Base-by-base conservation (phyloP, 35 echinoderm and acorn worm genomes). In the Ophiothrix spiculata region DNA sequence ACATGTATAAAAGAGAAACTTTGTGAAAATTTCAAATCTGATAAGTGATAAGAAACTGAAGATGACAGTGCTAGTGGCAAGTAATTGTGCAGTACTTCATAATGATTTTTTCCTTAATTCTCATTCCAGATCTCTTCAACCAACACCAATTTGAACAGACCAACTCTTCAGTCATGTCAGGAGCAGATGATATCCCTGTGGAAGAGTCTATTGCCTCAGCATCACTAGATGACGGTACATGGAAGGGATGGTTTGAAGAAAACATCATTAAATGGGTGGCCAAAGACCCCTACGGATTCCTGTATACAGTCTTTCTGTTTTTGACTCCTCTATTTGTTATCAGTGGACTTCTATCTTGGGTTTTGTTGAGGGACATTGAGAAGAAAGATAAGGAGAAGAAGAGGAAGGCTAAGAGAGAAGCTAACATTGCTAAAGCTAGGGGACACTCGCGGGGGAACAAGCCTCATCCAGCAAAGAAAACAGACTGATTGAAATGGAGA, bases 301-400 rank as follows among this genome's bases (percentile, higher is more conserved):
- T 99, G 21, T 86, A 83, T 34, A 81, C 90, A 64, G 77, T 99
- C 36, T 93, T 99, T 23, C 86, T 99, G 76, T 77, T 88, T 39
- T 76, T 99, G 2, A 94, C 92, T 29, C 96, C 96, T 10, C 83
- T 99, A 25, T 99, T 99, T 80, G 90, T 99, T 74, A 83, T 99
- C 15, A 99, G 96, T 80, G 96, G 89, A 11, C 88, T 99, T 56
- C 86, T 99, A 25, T 93, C 96, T n/a, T 99, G 94, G 74, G 76
- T 99, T 34, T 84, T 99, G 8, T 77, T 88, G 35, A 94, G 90
- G 79, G 96, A 99, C 86, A 94, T 99, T 86, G 96, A 99, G 80
- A 99, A 99, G 87, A 88, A 87, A 39, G 96, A 99, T 14, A 99
- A 99, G 83, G 96, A 99, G 38, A 99, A 99, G 74, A 99, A 94